A percentile compares a stretch with the other conserved stretches of the same genome.
These are phyloP conservation scores for Sturnira hondurensis DNA, from an alignment of 2,113 vertebrate species.

Conservation along the genomic window DNA sequence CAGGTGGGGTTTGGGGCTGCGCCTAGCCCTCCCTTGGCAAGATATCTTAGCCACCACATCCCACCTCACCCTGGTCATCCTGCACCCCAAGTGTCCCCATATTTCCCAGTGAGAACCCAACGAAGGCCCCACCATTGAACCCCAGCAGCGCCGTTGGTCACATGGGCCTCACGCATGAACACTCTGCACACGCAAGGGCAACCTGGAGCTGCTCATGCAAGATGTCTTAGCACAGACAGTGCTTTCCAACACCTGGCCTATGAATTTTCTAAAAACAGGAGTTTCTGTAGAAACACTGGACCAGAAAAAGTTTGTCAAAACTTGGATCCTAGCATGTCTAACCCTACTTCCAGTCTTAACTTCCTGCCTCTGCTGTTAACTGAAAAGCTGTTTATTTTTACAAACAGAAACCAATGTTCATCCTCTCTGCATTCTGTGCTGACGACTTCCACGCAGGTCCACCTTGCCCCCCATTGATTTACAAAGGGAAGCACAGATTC, in stretches of 20 bases:
- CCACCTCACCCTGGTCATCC: neutral
- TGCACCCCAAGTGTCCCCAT: rapidly evolving
- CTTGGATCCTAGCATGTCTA: rapidly evolving
- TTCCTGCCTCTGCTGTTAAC: neutral
- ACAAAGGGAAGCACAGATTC: neutral
- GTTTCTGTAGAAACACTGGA: neutral
- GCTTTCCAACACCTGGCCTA: neutral
- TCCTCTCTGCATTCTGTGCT: neutral
- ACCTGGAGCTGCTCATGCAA: neutral
- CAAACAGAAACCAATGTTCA: neutral
- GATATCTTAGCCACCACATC: too few relatives aligned
- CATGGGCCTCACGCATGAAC: rapidly evolving
- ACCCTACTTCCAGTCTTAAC: neutral
- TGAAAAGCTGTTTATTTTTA: neutral
- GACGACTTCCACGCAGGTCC: neutral
- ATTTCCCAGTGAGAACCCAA: neutral
- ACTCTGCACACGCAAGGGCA: neutral
- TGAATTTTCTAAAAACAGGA: neutral
- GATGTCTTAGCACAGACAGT: neutral
- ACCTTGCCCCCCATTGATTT: rapidly evolving
- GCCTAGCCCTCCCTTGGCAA: neutral
- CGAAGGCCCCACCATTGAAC: neutral
- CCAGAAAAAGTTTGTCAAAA: neutral
- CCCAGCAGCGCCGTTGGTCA: rapidly evolving
- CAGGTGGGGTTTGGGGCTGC: neutral